These are phyloP conservation scores for Tachycineta bicolor DNA, from an alignment of 2,113 vertebrate species.

Conservation along the genomic window DNA sequence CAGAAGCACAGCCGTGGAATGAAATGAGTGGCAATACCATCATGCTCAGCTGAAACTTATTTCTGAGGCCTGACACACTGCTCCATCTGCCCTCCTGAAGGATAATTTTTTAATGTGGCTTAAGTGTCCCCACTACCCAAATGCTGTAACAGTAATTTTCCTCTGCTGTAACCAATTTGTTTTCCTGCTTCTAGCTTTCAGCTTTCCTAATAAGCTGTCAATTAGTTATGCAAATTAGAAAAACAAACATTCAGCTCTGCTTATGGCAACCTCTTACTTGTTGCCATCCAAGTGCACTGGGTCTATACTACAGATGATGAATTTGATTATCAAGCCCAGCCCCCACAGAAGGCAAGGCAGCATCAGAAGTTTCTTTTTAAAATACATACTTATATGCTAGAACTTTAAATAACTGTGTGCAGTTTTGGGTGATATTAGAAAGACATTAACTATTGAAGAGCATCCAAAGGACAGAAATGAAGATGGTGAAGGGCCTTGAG, in stretches of 20 bases:
- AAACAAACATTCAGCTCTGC: neutral
- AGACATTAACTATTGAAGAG: neutral
- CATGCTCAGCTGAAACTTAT: neutral
- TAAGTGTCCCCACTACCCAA: neutral
- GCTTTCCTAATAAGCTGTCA: neutral
- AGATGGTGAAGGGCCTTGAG: neutral
- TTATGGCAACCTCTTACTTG: neutral
- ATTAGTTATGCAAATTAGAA: conserved; percentile 1
- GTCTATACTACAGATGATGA: neutral
- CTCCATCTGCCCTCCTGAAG: neutral
- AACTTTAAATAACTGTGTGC: neutral
- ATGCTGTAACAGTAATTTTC: neutral
- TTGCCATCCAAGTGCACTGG: neutral
- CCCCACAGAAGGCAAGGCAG: neutral
- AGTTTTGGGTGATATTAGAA: neutral
- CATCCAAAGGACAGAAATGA: neutral
- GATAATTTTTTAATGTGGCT: neutral
- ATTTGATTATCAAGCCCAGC: neutral
- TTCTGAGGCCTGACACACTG: neutral
- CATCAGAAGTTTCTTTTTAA: neutral
- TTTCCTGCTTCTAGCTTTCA: neutral
- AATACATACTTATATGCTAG: neutral
- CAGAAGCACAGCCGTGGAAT: neutral
- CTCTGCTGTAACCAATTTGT: neutral
- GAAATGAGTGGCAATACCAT: neutral